Conservation (phyloP, 2,113 vertebrate genomes). For the Deroptyus accipitrinus region DNA sequence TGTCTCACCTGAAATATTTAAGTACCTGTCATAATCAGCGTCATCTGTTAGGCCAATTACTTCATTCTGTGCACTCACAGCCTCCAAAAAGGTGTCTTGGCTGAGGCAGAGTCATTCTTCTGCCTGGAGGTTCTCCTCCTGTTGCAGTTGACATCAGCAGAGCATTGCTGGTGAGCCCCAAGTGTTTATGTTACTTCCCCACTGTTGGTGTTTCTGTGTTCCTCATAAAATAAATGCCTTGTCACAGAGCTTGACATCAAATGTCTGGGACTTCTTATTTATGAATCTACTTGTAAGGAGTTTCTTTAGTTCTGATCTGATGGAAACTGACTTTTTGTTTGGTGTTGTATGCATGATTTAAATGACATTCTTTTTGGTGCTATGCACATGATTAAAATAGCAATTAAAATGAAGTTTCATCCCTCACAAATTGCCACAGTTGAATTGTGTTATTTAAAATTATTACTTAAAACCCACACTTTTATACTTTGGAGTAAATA, state of each 20-base stretch:
- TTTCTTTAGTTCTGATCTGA: background rate
- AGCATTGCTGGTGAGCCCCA: background rate
- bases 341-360: background rate
- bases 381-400: background rate
- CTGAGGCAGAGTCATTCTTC: background rate
- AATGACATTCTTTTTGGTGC: background rate
- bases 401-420: background rate
- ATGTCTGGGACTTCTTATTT: background rate
- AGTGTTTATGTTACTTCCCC: background rate
- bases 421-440: background rate
- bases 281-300: background rate
- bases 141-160: rapidly evolving
- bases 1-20: background rate
- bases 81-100: background rate
- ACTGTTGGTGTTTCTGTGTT: background rate
- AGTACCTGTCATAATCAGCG: background rate
- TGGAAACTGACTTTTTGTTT: background rate
- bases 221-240: background rate
- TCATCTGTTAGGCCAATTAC: background rate
- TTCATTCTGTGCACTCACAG: background rate
- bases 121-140: background rate
- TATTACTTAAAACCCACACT: rapidly evolving
- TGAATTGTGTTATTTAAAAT: background rate
- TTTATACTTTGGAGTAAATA: background rate
- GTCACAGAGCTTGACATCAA: background rate